Evolutionary conservation across 2,113 vertebrate genomes (phyloP).

Genomic region (Peucedramus taeniatus): DNA sequence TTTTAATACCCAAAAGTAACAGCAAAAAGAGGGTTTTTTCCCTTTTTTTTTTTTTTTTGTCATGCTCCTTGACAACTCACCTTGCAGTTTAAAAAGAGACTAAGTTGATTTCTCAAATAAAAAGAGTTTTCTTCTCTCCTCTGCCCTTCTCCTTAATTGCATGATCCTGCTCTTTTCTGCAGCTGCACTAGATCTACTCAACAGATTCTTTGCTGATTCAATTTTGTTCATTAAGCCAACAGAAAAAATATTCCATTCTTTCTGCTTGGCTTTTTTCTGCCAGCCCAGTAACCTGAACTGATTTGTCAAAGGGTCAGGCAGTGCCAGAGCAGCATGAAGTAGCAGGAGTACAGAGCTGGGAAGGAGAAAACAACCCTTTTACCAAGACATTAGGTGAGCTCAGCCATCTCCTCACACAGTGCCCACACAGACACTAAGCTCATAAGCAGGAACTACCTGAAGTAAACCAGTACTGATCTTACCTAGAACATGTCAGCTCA

Average conservation of each 20-base stretch:
- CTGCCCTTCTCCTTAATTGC: neutral
- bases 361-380: neutral
- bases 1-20: neutral
- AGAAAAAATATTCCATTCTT: neutral
- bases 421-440: neutral
- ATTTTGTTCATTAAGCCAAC: neutral
- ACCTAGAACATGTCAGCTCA: neutral
- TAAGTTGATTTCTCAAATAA: neutral
- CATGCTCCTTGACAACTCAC: neutral
- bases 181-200: neutral
- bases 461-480: neutral
- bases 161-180: neutral
- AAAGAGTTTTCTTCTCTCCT: neutral
- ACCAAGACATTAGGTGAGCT: neutral
- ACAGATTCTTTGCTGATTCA: neutral
- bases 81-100: neutral
- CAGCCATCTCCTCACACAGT: neutral
- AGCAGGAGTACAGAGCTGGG: neutral
- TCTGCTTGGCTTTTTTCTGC: neutral
- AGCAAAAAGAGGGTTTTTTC: accelerated
- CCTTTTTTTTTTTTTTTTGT: neutral
- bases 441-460: neutral
- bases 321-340: neutral
- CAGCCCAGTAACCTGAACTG: neutral
- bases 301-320: neutral